Base-by-base conservation (phyloP, 2,113 vertebrate genomes). In the Crotalus horridus region DNA sequence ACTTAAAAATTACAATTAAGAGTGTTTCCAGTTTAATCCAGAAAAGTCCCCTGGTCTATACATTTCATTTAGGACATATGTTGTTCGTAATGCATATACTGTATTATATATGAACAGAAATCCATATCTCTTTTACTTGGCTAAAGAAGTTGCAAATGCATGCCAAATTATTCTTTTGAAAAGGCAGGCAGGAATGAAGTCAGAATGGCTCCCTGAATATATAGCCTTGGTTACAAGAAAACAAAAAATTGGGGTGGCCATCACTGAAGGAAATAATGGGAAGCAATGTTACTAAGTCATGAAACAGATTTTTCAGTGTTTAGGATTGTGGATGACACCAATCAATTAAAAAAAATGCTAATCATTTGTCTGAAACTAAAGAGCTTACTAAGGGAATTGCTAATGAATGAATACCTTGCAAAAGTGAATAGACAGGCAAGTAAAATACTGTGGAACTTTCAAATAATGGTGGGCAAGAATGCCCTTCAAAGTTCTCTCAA, bases 21-120 rank as follows among this genome's bases (percentile, higher is more conserved):
- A 23, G 17, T 69, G n/a, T 64, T 87, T 43, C 61, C 24, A 46
- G 33, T 24, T 81, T 46, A 48, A 48, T 24, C 17, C 88, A 89
- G 46, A 59, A 59, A 58, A n/a, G 11, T 20, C 11, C 15, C 39
- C 53, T 89, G 54, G 53, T n/a, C 26, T 59, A 12, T 39, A 12
- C 58, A 56, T 95, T 94, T 92, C 69, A 64, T 90, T 96, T 94
- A 95, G 91, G 95, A 95, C 95, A 96, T 96, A 95, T 96, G 96
- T 96, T 96, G 94, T 93, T 96, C 95, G 94, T 97, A 96, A 94
- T 2, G 46, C 91, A 54, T 94, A 64, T 92, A 39, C 39, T 39
- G 39, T 39, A 89, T 95, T 43, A 92, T 89, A 91, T 90, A 95
- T 94, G 95, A 94, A 94, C 94, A 94, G 89, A 94, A 97, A 94